Conservation (phyloP, 2,888 invertebrate genomes). For the Trichogramma dendrolimi region DNA sequence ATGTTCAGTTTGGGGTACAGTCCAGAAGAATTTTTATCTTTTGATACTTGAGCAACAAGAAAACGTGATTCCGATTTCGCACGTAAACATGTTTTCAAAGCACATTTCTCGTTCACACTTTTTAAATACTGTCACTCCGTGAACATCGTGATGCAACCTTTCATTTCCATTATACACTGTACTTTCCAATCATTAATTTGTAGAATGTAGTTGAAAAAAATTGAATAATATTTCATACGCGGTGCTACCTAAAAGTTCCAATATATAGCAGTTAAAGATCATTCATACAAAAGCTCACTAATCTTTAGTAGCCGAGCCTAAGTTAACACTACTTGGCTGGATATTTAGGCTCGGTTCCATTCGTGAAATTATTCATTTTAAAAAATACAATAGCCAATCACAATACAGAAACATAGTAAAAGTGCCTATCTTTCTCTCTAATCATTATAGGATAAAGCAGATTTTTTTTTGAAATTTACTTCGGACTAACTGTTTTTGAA, state of each 20-base stretch:
- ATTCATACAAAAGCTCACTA: constrained; percentile 6
- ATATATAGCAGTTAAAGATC: constrained; percentile 14
- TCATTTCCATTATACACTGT: constrained; percentile 7
- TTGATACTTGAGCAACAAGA: too few relatives aligned
- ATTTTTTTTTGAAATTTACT: constrained; percentile 11
- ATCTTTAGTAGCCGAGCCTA: too few relatives aligned
- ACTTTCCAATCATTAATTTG: constrained; percentile 24
- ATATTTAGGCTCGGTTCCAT: too few relatives aligned
- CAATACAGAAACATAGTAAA: constrained; percentile 46
- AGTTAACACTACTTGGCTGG: too few relatives aligned
- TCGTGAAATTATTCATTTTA: too few relatives aligned
- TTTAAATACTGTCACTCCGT: constrained; percentile 3
- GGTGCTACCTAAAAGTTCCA: constrained; percentile 49
- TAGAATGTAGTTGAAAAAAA: constrained; percentile 14
- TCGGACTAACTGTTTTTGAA: constrained; percentile 9
- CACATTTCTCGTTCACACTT: constrained; percentile 2
- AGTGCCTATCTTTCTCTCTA: constrained; percentile 11
- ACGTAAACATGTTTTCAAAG: neutral
- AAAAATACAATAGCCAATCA: constrained; percentile 8
- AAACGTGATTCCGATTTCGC: too few relatives aligned
- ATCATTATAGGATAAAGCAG: neutral
- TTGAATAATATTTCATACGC: constrained; percentile 35
- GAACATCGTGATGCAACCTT: constrained; percentile 2
- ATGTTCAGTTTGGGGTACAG: too few relatives aligned
- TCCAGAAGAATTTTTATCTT: too few relatives aligned